Percentiles rank a stretch among this genome's conserved stretches.
These are phyloP conservation scores for Threskiornis aethiopicus DNA, from an alignment of 2,797 vertebrate species.

Conservation along the genomic window DNA sequence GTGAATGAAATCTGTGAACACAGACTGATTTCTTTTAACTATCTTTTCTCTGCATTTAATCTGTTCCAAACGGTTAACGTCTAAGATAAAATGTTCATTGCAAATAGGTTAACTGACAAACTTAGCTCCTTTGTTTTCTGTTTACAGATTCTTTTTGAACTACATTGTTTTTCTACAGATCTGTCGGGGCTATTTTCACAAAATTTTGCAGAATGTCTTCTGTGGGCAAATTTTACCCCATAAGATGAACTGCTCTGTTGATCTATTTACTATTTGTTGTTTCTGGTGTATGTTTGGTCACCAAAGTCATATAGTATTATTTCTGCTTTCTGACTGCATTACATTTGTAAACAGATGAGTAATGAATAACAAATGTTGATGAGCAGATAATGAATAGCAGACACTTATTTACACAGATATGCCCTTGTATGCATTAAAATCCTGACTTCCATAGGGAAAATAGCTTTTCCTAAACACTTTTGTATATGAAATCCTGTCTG, in stretches of 20 bases:
- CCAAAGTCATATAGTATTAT: slow-evolving; percentile 43
- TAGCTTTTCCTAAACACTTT: slow-evolving; percentile 44
- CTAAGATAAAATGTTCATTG: not conserved
- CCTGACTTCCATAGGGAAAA: slow-evolving; percentile 39
- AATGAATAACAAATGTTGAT: slow-evolving; percentile 65
- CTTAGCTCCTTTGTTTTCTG: not conserved
- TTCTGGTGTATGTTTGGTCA: slow-evolving; percentile 36
- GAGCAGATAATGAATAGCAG: slow-evolving; percentile 61
- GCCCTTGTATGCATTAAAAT: slow-evolving; percentile 42
- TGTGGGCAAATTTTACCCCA: not conserved
- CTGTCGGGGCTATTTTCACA: not conserved
- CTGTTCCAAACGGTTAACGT: not conserved
- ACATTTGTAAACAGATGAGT: slow-evolving; percentile 53
- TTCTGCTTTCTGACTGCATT: slow-evolving; percentile 50
- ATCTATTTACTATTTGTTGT: slow-evolving; percentile 46
- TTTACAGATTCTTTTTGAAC: slow-evolving; percentile 1
- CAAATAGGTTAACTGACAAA: not conserved
- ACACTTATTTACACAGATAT: slow-evolving; percentile 53
- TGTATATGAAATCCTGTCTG: slow-evolving; percentile 35
- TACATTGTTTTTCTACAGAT: not conserved
- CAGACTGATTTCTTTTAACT: not conserved
- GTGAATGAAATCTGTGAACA: not conserved
- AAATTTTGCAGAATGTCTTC: not conserved
- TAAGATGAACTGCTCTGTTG: not conserved
- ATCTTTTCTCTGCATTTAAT: not conserved